Evolutionary conservation across 2,797 vertebrate genomes (phyloP).

Genomic region (Meriones psammophilus): DNA sequence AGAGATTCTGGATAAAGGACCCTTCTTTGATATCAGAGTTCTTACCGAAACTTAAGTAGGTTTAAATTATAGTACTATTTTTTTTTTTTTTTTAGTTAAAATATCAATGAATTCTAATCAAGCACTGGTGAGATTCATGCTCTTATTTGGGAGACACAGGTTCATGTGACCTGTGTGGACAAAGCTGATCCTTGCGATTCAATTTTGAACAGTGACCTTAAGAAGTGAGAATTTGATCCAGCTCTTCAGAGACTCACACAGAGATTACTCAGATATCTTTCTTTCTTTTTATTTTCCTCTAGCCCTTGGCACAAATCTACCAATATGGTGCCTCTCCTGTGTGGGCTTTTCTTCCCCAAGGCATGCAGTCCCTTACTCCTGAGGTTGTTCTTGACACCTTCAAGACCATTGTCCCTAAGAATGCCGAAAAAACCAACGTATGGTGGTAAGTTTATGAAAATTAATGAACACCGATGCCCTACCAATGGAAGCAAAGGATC

Average conservation of each 20-base stretch:
- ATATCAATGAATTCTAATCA: not conserved
- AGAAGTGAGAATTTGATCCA: not conserved
- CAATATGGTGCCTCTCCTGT: not conserved
- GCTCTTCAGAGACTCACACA: not conserved
- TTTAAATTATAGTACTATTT: not conserved
- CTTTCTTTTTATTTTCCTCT: not conserved
- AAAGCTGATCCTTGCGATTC: not conserved
- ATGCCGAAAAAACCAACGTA: not conserved
- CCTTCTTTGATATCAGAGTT: not conserved
- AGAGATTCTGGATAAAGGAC: not conserved
- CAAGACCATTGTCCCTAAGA: not conserved
- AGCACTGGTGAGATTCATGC: not conserved
- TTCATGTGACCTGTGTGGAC: not conserved
- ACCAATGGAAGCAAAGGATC: not conserved
- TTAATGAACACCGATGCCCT: not conserved
- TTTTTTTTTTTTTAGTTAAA: not conserved
- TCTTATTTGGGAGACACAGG: not conserved
- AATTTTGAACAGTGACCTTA: not conserved
- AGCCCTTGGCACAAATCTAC: conserved; percentile 43
- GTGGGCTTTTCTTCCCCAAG: conserved; percentile 20
- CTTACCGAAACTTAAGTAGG: conserved; percentile 4
- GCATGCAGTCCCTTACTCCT: not conserved
- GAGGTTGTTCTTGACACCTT: too few species aligned
- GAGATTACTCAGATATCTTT: not conserved
- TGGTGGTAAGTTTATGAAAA: conserved; percentile 76